phyloP scores from a whole-genome alignment of 2,113 vertebrate species.

The Nycticryphes semicollaris region DNA sequence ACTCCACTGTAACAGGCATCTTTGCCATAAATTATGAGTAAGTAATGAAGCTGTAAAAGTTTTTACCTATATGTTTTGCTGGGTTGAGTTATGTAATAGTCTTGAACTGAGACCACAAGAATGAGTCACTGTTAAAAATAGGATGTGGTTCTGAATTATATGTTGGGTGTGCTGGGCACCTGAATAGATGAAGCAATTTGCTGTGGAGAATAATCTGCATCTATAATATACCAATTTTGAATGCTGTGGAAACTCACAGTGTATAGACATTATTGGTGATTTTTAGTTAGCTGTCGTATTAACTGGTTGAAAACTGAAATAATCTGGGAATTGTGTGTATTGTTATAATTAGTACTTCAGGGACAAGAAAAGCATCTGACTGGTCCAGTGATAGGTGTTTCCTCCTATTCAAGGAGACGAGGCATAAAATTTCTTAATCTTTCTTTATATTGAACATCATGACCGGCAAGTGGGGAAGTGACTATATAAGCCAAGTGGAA shows the following conservation, averaged over 20 bases:
- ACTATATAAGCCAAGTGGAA: neutral
- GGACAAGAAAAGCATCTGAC: neutral
- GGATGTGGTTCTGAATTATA: neutral
- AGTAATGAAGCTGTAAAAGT: neutral
- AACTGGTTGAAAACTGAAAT: neutral
- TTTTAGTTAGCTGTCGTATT: neutral
- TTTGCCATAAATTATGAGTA: neutral
- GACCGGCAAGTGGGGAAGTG: neutral
- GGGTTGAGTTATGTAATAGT: neutral
- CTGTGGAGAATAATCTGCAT: neutral
- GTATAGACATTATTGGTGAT: neutral
- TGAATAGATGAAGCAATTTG: neutral
- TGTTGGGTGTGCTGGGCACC: neutral
- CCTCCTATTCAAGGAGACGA: neutral
- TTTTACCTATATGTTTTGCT: neutral
- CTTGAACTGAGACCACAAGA: neutral
- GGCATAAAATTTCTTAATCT: neutral
- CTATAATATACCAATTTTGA: neutral
- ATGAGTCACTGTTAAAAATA: constrained; percentile 53
- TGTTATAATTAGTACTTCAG: neutral
- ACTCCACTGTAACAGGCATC: neutral
- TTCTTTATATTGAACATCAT: neutral
- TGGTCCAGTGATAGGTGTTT: neutral
- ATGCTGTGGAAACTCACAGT: fast-evolving
- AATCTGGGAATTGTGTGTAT: neutral